Conservation (phyloP, 2,888 invertebrate genomes). For the Cantharis rufa region DNA sequence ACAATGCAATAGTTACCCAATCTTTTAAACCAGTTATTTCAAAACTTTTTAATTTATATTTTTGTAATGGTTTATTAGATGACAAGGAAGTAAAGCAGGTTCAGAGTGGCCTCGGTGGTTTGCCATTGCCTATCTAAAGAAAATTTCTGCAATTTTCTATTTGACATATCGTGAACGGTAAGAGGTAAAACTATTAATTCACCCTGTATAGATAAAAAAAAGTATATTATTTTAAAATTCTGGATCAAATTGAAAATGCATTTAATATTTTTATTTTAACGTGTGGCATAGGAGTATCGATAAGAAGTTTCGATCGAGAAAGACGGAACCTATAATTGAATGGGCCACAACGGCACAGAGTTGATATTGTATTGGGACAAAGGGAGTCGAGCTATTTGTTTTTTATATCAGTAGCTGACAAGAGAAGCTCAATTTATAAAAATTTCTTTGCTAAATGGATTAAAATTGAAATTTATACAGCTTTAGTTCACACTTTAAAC, state of each 20-base stretch:
- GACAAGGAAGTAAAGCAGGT: no score
- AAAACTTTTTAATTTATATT: no score
- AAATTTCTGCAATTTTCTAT: no score
- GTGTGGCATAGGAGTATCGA: constrained; percentile 31
- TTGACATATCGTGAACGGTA: no score
- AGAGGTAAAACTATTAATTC: no score
- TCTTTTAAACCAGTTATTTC: no score
- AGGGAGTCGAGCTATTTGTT: constrained; percentile 52
- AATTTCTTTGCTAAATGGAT: constrained; percentile 9
- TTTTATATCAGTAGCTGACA: constrained; percentile 44
- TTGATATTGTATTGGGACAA: constrained; percentile 54
- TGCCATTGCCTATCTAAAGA: no score
- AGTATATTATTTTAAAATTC: not conserved
- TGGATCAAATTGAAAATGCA: not conserved
- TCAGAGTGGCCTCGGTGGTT: no score
- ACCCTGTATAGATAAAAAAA: not conserved
- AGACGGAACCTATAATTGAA: constrained; percentile 39
- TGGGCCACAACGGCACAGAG: constrained; percentile 37
- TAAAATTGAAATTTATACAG: constrained; percentile 13
- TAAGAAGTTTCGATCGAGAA: constrained; percentile 35
- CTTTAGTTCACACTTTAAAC: not conserved
- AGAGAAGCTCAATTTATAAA: constrained; percentile 34
- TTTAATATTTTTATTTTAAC: not conserved
- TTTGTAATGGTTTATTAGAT: no score
- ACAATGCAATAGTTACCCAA: no score